These are phyloP conservation scores for Pachyrhynchus sulphureomaculatus DNA, from an alignment of 1,140 invertebrate genomes.

Conservation along the genomic window DNA sequence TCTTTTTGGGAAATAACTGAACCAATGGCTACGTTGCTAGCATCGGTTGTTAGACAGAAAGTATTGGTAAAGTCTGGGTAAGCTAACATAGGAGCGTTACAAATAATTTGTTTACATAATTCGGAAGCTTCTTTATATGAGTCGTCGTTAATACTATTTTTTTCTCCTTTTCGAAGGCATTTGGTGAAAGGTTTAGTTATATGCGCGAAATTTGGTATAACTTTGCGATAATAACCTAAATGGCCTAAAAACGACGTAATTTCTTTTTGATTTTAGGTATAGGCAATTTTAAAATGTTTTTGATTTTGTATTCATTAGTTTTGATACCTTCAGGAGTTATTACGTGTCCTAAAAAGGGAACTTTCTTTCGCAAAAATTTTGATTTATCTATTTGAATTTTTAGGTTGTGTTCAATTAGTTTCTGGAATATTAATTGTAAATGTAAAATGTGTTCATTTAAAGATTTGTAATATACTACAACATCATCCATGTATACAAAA, in stretches of 20 bases:
- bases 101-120: background rate
- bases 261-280: slow-evolving; percentile 47
- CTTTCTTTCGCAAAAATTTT: slow-evolving; percentile 40
- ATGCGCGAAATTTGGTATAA: background rate
- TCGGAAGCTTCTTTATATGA: background rate
- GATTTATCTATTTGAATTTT: slow-evolving; percentile 36
- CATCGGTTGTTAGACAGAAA: background rate
- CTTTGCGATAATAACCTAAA: slow-evolving; percentile 43
- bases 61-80: background rate
- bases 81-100: too few relatives aligned
- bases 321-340: too few relatives aligned
- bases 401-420: background rate
- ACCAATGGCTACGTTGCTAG: too few relatives aligned
- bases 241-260: slow-evolving; percentile 43
- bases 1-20: background rate
- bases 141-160: background rate
- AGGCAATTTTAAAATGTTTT: slow-evolving; percentile 39
- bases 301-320: slow-evolving; percentile 49
- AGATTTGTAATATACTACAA: slow-evolving; percentile 32
- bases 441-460: slow-evolving; percentile 36
- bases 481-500: slow-evolving; percentile 48
- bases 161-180: too few relatives aligned
- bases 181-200: too few relatives aligned
- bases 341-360: too few relatives aligned
- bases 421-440: slow-evolving; percentile 33